A percentile compares a stretch with the other conserved stretches of the same genome.
These are phyloP conservation scores for Carabus problematicus DNA, from an alignment of 2,888 invertebrate genomes.

Conservation along the genomic window DNA sequence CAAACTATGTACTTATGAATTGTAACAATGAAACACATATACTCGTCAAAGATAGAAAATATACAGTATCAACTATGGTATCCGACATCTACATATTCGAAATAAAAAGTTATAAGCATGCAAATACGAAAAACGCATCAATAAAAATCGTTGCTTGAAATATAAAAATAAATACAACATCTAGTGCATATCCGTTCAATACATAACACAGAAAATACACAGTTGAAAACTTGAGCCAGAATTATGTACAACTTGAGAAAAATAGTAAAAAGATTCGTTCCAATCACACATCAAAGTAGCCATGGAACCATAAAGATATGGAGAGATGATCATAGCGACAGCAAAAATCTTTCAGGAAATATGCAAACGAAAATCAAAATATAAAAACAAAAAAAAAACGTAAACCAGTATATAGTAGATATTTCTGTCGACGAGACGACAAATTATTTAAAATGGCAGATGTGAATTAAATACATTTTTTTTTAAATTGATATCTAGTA, in stretches of 20 bases:
- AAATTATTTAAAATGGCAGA: too few relatives aligned
- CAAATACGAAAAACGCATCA: neutral
- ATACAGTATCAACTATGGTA: too few relatives aligned
- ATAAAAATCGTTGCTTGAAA: neutral
- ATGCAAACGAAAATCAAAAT: constrained; percentile 17
- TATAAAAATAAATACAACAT: neutral
- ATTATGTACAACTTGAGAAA: constrained; percentile 12
- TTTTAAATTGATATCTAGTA: too few relatives aligned
- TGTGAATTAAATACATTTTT: too few relatives aligned
- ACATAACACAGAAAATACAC: constrained; percentile 20
- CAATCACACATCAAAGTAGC: constrained; percentile 26
- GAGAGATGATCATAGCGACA: constrained; percentile 16
- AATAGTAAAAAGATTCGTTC: constrained; percentile 22
- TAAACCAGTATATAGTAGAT: too few relatives aligned
- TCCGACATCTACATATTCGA: too few relatives aligned
- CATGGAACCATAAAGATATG: constrained; percentile 21
- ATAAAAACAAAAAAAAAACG: constrained; percentile 14
- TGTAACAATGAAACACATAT: too few relatives aligned
- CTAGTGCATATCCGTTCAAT: too few relatives aligned
- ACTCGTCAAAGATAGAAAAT: too few relatives aligned
- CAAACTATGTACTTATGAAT: too few relatives aligned
- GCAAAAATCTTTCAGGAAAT: constrained; percentile 8
- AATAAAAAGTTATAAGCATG: constrained; percentile 4
- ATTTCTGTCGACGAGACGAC: too few relatives aligned
- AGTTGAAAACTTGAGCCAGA: constrained; percentile 16